Evolutionary conservation across 2,113 vertebrate genomes (phyloP).

Genomic region (Telmatochromis sp.): DNA sequence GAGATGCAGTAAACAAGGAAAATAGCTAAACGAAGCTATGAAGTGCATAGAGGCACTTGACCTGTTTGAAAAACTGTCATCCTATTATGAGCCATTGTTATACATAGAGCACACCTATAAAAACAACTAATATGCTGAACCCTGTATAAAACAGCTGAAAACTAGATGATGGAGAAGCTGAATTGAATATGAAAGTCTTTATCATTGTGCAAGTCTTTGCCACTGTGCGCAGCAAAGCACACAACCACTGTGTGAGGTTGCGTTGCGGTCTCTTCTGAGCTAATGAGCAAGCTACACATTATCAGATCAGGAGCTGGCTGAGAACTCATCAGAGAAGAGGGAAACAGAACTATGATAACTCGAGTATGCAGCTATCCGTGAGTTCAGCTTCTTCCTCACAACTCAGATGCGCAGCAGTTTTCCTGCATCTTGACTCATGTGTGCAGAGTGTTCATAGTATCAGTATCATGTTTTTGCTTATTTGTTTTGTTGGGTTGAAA

Average conservation of each 20-base stretch:
- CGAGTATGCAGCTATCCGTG: rapidly evolving
- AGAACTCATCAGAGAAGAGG: not conserved
- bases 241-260: not conserved
- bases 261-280: not conserved
- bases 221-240: not conserved
- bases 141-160: not conserved
- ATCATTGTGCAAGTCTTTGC: not conserved
- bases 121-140: not conserved
- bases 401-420: not conserved
- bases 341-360: not conserved
- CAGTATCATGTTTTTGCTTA: rapidly evolving
- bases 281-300: not conserved
- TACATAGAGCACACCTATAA: not conserved
- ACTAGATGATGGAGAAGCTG: not conserved
- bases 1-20: not conserved
- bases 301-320: not conserved
- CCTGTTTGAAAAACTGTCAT: not conserved
- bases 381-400: not conserved
- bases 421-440: not conserved
- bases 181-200: not conserved
- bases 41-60: not conserved
- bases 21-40: not conserved
- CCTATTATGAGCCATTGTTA: not conserved
- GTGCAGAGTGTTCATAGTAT: rapidly evolving
- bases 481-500: not conserved